Evolutionary conservation across 2,888 invertebrate species (phyloP).

Genomic region (Pharmacophagus antenor): DNA sequence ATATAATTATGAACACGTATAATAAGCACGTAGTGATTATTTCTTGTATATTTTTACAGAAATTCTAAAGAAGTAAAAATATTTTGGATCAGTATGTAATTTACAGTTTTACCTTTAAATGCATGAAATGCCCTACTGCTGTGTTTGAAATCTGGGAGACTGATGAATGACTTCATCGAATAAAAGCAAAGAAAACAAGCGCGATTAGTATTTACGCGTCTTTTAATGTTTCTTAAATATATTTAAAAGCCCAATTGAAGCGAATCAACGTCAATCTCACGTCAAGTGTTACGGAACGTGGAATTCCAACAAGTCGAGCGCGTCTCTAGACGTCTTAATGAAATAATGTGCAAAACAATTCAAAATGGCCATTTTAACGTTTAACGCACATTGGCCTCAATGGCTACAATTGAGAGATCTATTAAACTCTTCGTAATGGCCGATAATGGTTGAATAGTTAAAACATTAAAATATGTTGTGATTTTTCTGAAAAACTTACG

Average conservation of each 20-base stretch:
- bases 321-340: conserved; percentile 39
- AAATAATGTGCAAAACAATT: conserved; percentile 59
- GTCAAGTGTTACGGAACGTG: conserved; percentile 1
- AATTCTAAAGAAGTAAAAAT: too few relatives aligned
- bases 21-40: too few relatives aligned
- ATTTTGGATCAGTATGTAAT: background rate
- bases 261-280: conserved; percentile 20
- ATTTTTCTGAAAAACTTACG: background rate
- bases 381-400: conserved; percentile 44
- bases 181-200: background rate
- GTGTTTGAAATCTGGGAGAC: background rate
- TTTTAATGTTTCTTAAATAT: conserved; percentile 5
- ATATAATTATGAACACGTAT: too few relatives aligned
- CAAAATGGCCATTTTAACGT: conserved; percentile 41
- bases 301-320: conserved; percentile 21
- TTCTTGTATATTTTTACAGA: too few relatives aligned
- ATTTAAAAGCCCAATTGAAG: conserved; percentile 15
- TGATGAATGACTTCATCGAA: background rate
- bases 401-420: conserved; percentile 36
- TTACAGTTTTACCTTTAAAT: too few relatives aligned
- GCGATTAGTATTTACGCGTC: conserved; percentile 5
- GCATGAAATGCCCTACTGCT: background rate
- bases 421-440: conserved; percentile 19
- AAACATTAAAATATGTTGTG: too few relatives aligned
- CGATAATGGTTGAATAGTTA: conserved; percentile 22